Base-by-base conservation (phyloP, 1,140 invertebrate species). In the Cardiocondyla obscurior region DNA sequence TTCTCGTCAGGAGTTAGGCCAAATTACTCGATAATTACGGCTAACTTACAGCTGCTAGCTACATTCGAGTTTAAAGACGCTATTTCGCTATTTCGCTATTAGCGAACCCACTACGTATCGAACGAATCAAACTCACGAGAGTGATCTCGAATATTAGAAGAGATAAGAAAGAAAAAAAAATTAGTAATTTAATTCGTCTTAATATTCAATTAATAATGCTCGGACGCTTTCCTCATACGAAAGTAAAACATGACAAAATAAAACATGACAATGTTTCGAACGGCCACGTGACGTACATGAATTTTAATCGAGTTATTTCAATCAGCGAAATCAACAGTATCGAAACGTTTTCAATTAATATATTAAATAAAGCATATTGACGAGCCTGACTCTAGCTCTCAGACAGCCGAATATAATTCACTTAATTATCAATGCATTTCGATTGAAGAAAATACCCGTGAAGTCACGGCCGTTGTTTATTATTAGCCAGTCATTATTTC, bases 51-150 rank as follows among this genome's bases (percentile, higher is more conserved):
- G 12, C 3, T 19, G 25, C n/a, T 39, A 16, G 25, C 30, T 49
- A 30, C 28, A 76, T 19, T 51, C 25, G 19, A 53, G 55, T 2
- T 79, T 16, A 79, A 39, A 67, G 25, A 53, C 10, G 10, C 3
- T 42, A 5, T 8, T n/a, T n/a, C n/a, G n/a, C n/a, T n/a, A 51
- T 67, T 77, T 53, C 25, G 14, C 39, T 28, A 76, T 84, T 55
- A 74, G 0, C 19, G 39, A 14, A 87, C 82, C 53, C 53, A 62
- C 69, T 79, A 49, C 60, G 33, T 22, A 30, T 10, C 25, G 55
- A n/a, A 87, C 70, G 77, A 81, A 69, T 46, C n/a, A 69, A 22
- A 5, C 12, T 55, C 16, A 22, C 30, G 53, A 22, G 69, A 64
- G 83, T n/a, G 6, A 22, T 19, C 55, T 42, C n/a, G n/a, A n/a